These are phyloP conservation scores for Heliconius ismenius DNA, from an alignment of 2,888 invertebrate species.

Conservation along the genomic window DNA sequence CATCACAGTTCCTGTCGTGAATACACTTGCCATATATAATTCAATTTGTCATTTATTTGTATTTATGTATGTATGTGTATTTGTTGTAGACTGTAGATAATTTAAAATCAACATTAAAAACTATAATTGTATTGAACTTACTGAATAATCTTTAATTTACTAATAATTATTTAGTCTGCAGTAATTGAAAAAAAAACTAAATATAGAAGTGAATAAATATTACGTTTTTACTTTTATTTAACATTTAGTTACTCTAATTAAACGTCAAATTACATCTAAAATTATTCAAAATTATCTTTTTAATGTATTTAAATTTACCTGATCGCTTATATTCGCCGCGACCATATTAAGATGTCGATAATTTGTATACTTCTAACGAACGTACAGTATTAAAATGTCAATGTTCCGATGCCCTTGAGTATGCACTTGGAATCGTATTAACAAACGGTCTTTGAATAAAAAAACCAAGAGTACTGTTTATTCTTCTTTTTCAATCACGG, in stretches of 20 bases:
- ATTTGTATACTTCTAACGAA: conserved; percentile 24
- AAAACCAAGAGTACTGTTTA: conserved; percentile 16
- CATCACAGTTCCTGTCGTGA: conserved; percentile 69
- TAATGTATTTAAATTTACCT: neutral
- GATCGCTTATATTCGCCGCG: neutral
- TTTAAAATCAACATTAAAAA: too few species aligned
- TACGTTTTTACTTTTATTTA: neutral
- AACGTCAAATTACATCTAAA: neutral
- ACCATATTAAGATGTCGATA: conserved; percentile 6
- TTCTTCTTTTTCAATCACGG: conserved; percentile 10
- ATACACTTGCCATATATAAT: conserved; percentile 39
- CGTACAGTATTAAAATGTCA: conserved; percentile 31
- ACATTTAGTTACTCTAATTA: neutral
- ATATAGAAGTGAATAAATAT: neutral
- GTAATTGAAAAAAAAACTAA: neutral
- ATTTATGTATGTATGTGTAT: neutral
- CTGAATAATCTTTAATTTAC: neutral
- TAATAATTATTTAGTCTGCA: neutral
- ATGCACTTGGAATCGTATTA: conserved; percentile 23
- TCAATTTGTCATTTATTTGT: conserved; percentile 37
- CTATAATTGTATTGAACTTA: neutral
- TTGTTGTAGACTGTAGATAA: neutral
- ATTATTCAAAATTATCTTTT: neutral
- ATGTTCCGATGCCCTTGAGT: conserved; percentile 38
- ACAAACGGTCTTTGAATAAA: conserved; percentile 27